A percentile compares a stretch with the other conserved stretches of the same genome.
Evolutionary conservation across 1,140 invertebrate genomes (phyloP).

Genomic region (Limonius californicus): DNA sequence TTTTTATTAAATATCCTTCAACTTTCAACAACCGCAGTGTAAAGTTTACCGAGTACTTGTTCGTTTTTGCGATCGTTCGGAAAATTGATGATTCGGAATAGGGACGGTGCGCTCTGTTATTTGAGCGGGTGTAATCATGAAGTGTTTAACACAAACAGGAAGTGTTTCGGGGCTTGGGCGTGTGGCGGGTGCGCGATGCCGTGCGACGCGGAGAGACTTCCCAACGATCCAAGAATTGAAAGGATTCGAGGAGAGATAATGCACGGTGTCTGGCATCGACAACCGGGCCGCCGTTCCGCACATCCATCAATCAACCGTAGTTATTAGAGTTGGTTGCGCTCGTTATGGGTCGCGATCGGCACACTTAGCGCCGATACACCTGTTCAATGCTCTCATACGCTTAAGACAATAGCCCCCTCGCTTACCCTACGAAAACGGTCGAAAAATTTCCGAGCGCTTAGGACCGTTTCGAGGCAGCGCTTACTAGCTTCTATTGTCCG

Average conservation of each 20-base stretch:
- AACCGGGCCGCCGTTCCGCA: not conserved
- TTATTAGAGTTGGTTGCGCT: conserved; percentile 15
- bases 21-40: conserved; percentile 24
- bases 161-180: conserved; percentile 13
- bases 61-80: conserved; percentile 26
- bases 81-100: conserved; percentile 25
- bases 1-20: conserved; percentile 8
- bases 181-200: not conserved
- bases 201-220: not conserved
- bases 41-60: conserved; percentile 24
- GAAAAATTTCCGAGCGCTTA: too few species aligned
- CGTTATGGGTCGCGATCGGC: not conserved
- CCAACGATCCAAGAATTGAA: conserved; percentile 21
- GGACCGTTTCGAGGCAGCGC: too few species aligned
- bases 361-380: too few species aligned
- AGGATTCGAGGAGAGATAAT: conserved; percentile 22
- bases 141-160: conserved; percentile 29
- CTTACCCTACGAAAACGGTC: too few species aligned
- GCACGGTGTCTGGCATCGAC: conserved; percentile 10
- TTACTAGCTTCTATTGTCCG: conserved; percentile 17
- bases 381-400: not conserved
- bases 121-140: conserved; percentile 25
- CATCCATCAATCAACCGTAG: conserved; percentile 22
- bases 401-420: not conserved
- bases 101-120: conserved; percentile 17